Percentiles rank a stretch among this genome's conserved stretches.
phyloP scores from a whole-genome alignment of 2,113 vertebrate species.

The Burhinus bistriatus region DNA sequence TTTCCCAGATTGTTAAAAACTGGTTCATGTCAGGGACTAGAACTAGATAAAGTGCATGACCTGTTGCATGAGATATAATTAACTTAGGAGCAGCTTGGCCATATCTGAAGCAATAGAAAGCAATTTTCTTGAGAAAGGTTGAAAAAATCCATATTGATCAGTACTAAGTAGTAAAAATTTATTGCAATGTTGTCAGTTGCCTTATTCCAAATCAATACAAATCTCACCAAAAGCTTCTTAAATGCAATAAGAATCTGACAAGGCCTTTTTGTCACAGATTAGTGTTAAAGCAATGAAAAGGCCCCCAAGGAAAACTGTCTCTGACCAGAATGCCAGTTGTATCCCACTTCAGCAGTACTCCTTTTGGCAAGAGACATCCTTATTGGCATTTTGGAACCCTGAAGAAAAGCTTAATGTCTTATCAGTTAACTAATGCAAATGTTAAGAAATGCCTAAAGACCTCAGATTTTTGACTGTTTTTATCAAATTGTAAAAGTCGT shows the following conservation, averaged over 20 bases:
- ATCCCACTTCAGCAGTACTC: constrained; percentile 24
- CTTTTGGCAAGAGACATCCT: background rate
- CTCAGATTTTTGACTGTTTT: background rate
- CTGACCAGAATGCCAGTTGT: constrained; percentile 45
- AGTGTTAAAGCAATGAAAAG: constrained; percentile 76
- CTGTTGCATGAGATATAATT: constrained; percentile 76
- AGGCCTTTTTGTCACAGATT: constrained; percentile 80
- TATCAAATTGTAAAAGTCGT: background rate
- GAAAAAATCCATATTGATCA: constrained; percentile 88
- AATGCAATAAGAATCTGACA: constrained; percentile 78
- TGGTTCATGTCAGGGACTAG: background rate
- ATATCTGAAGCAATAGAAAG: constrained; percentile 75
- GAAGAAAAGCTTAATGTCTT: constrained; percentile 1
- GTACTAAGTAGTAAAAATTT: constrained; percentile 86
- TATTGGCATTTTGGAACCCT: constrained; percentile 40
- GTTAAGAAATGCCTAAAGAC: background rate
- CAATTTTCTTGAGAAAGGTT: constrained; percentile 82
- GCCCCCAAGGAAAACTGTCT: constrained; percentile 70
- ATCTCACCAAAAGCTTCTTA: constrained; percentile 81
- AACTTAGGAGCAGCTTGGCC: constrained; percentile 65
- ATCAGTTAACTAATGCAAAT: constrained; percentile 15
- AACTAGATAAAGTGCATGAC: constrained; percentile 60
- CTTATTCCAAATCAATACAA: constrained; percentile 84
- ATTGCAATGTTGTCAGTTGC: constrained; percentile 80
- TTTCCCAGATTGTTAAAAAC: constrained; percentile 5